Evolutionary conservation across 2,113 vertebrate genomes (phyloP), one percentile per base, ranked within the genome.

Genomic region (Panthera tigris): DNA sequence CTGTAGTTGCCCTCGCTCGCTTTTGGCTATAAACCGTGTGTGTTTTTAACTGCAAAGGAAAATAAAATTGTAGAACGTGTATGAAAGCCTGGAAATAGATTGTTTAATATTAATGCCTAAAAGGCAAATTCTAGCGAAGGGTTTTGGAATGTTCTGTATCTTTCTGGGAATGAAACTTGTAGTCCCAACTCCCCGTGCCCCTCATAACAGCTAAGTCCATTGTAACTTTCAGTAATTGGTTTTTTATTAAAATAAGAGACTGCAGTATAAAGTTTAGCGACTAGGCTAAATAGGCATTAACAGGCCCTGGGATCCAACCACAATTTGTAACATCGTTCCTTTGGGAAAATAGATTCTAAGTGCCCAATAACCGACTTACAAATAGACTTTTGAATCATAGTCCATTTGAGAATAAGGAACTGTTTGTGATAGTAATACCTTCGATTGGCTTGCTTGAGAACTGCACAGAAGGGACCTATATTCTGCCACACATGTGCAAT

Each of bases 241-340:
- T 97, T 97, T 96, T 98, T 97, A 97, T 98, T 98, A 96, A 97
- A 97, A 95, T 97, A 96, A 95, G 90, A 92, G 86, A 92, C 85
- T 76, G 41, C 36, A 57, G 89, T 98, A 97, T 97, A 98, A 96
- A 92, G 96, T 98, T 97, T 98, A 97, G 96, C 81, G n/a, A 95
- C 55, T 74, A 71, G 76, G 83, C 90, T 97, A 97, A 97, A 39
- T 92, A 96, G 94, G 95, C 76, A 95, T 98, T 97, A 98, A 98
- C 87, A 90, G 92, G 76, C 86, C 69, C 69, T 94, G 87, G 93
- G 95, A 95, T 97, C 97, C 95, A 85, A 91, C 98, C 97, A 87
- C 96, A 95, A 92, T 97, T 52, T 97, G 91, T 96, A 97, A 68
- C 92, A 93, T 97, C 45, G 7, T 92, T 91, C 97, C 97, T 94